phyloP scores from a whole-genome alignment of 2,797 vertebrate genomes.

The Telmatherina bonti region DNA sequence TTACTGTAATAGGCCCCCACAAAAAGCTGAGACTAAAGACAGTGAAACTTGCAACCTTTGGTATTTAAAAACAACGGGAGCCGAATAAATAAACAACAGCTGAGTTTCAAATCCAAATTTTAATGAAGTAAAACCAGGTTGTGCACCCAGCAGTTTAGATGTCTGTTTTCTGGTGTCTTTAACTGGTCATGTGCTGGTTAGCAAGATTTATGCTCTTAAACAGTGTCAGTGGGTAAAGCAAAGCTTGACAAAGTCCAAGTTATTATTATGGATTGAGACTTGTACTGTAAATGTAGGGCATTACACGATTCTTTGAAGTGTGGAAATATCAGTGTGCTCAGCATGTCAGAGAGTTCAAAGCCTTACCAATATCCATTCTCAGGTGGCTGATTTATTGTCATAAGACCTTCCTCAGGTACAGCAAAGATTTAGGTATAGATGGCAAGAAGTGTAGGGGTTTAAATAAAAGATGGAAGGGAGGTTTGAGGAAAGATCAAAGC shows the following conservation, averaged over 20 bases:
- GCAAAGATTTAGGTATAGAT: constrained; percentile 19
- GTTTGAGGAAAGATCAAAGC: constrained; percentile 43
- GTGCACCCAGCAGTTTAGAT: constrained; percentile 35
- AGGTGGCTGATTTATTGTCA: constrained; percentile 55
- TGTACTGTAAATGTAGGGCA: constrained; percentile 33
- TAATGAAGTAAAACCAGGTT: constrained; percentile 50
- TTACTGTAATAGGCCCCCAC: constrained; percentile 33
- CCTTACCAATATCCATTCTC: constrained; percentile 51
- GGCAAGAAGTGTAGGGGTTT: constrained; percentile 16
- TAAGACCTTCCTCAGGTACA: constrained; percentile 38
- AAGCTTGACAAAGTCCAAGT: constrained; percentile 26
- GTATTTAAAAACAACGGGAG: constrained; percentile 38
- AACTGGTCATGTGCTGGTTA: constrained; percentile 21
- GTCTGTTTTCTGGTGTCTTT: constrained; percentile 42
- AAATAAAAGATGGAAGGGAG: constrained; percentile 10
- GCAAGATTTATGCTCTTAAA: constrained; percentile 50
- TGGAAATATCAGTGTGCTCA: constrained; percentile 39
- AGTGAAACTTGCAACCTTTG: constrained; percentile 30
- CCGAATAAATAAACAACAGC: constrained; percentile 57
- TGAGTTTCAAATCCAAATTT: constrained; percentile 38
- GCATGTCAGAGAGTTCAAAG: constrained; percentile 28
- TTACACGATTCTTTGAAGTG: constrained; percentile 40
- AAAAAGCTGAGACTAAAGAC: constrained; percentile 44
- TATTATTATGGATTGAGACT: constrained; percentile 33
- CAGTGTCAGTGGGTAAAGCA: constrained; percentile 20